These are phyloP conservation scores for Campylorhamphus procurvoides DNA, from an alignment of 2,113 vertebrate genomes.

Conservation along the genomic window DNA sequence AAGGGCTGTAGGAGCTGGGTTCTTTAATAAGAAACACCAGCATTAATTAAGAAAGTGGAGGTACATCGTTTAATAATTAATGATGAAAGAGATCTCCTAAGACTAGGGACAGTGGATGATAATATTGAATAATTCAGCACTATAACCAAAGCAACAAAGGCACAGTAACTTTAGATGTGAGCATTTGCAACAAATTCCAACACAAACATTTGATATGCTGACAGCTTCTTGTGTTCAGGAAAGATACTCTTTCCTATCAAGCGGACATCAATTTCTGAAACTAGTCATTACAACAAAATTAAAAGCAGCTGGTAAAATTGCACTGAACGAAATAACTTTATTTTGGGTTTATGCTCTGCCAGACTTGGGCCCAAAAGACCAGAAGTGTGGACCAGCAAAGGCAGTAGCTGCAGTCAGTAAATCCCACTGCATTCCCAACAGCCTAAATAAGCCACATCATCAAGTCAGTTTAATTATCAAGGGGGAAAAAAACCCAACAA, in stretches of 20 bases:
- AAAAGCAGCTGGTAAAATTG: background rate
- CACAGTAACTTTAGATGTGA: constrained; percentile 31
- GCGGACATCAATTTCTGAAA: background rate
- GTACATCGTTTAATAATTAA: constrained; percentile 41
- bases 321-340: background rate
- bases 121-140: constrained; percentile 49
- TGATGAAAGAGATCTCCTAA: background rate
- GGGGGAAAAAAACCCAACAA: background rate
- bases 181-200: constrained; percentile 10
- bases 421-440: background rate
- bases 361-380: background rate
- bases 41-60: constrained; percentile 22
- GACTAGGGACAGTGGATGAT: background rate
- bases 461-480: background rate
- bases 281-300: background rate
- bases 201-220: background rate
- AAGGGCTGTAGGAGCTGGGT: background rate
- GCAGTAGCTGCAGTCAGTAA: background rate
- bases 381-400: background rate
- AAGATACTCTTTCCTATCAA: background rate
- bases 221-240: background rate
- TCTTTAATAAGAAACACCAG: background rate
- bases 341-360: background rate
- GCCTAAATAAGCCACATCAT: background rate
- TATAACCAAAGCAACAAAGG: constrained; percentile 8